Evolutionary conservation across 2,113 vertebrate species (phyloP), one percentile per base, ranked within the genome.

Genomic region (Cettia cetti): DNA sequence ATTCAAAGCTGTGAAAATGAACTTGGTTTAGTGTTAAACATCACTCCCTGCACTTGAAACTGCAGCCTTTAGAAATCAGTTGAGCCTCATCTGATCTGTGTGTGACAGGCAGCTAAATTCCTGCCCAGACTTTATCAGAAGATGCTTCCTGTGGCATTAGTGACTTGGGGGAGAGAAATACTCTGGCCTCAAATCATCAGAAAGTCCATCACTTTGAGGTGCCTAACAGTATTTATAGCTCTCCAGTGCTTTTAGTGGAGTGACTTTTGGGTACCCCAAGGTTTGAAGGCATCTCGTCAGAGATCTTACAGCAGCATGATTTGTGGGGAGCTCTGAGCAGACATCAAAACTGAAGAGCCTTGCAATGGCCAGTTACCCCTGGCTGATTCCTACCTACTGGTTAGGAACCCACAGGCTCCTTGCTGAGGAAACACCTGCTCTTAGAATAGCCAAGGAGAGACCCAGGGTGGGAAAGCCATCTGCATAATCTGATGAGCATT

Each of bases 401-500:
- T 65, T 87, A 59, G 83, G 68, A 90, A 9, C 27, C 33, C 69
- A 39, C 50, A 61, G 86, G 61, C 49, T 95, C 12, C 81, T 85
- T n/a, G 15, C 66, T 70, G 79, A 95, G 93, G 96, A 86, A 96
- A 52, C 87, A 86, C 90, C 88, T 95, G 89, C 65, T 93, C 35
- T 45, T 86, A 1, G 20, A 77, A 74, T 44, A 94, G 90, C 86
- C 49, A 68, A 66, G 61, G 84, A 89, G 86, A 86, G 69, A 92
- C 57, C 68, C 52, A 35, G 82, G 72, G 68, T 94, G 88, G 88
- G 88, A 93, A 92, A 83, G 71, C 75, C 54, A 44, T 92, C 75
- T 63, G 56, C 83, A 92, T 95, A 95, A 96, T 94, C 94, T 88
- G 76, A 80, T 85, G 82, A 94, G 82, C 72, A 83, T 95, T 95